These are phyloP conservation scores for Siniperca undulata DNA, from an alignment of 2,797 vertebrate genomes.

Conservation along the genomic window DNA sequence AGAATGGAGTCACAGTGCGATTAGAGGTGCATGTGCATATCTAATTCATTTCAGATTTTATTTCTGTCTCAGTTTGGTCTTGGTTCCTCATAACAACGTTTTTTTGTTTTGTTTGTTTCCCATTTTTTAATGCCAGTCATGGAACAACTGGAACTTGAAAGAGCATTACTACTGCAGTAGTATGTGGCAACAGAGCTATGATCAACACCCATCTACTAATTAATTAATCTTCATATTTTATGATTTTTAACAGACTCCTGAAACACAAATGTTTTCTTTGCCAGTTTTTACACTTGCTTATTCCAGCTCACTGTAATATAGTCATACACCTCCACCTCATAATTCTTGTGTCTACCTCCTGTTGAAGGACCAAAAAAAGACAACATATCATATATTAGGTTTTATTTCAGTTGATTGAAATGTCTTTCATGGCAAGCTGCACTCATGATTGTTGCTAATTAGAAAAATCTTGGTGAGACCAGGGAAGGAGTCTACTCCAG, in stretches of 20 bases:
- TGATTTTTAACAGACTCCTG: not conserved
- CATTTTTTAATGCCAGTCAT: not conserved
- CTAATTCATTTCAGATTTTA: too few relatives aligned
- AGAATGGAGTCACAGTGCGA: too few relatives aligned
- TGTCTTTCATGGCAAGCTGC: not conserved
- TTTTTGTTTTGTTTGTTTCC: not conserved
- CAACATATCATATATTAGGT: not conserved
- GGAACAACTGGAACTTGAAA: not conserved
- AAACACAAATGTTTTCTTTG: constrained; percentile 1
- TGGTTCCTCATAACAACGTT: not conserved
- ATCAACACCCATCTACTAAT: not conserved
- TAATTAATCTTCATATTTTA: not conserved
- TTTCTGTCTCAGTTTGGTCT: not conserved
- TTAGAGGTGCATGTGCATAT: too few relatives aligned
- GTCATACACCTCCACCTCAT: not conserved
- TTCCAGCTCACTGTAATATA: not conserved
- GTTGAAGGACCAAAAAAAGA: not conserved
- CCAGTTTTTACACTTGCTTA: not conserved
- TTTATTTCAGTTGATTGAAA: not conserved
- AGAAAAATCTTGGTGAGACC: not conserved
- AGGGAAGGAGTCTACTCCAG: not conserved
- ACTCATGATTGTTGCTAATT: not conserved
- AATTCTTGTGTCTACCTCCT: not conserved
- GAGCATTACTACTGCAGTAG: not conserved
- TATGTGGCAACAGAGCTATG: not conserved